These are phyloP conservation scores for Drosophila virilis DNA, from an alignment of 1,140 invertebrate species.

Conservation along the genomic window DNA sequence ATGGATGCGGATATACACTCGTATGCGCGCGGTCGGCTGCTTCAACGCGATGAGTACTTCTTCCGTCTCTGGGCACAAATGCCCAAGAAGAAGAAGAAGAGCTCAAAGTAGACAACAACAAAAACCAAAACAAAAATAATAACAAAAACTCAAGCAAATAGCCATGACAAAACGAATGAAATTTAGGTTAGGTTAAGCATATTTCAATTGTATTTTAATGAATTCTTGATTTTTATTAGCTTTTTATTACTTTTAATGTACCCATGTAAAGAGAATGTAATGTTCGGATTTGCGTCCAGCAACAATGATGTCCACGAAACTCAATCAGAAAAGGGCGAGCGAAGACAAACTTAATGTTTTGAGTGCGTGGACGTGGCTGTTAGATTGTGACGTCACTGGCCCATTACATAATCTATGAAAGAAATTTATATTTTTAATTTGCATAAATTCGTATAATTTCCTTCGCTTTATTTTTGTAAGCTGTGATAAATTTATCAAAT, in stretches of 20 bases:
- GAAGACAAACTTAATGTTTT: constrained; percentile 69
- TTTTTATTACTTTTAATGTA: constrained; percentile 50
- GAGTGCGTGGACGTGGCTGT: constrained; percentile 59
- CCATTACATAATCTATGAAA: constrained; percentile 58
- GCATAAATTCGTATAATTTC: constrained; percentile 65
- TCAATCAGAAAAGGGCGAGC: constrained; percentile 64
- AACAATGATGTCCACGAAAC: constrained; percentile 51
- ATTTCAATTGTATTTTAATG: constrained; percentile 71
- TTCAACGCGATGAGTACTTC: constrained; percentile 96
- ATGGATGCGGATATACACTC: constrained; percentile 97
- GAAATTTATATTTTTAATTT: constrained; percentile 59
- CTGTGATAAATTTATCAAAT: constrained; percentile 82
- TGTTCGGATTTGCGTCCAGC: constrained; percentile 30
- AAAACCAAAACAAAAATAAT: not conserved
- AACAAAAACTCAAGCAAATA: constrained; percentile 39
- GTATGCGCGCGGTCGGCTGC: constrained; percentile 92
- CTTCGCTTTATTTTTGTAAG: constrained; percentile 72
- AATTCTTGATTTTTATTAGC: constrained; percentile 52
- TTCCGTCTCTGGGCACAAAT: constrained; percentile 89
- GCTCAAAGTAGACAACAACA: constrained; percentile 66
- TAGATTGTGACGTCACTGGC: constrained; percentile 8
- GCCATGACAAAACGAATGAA: constrained; percentile 55
- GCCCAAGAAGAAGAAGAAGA: constrained; percentile 79
- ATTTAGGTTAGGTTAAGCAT: constrained; percentile 69
- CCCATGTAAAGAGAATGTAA: constrained; percentile 63